These are phyloP conservation scores for Scaptodrosophila latifasciaeformis DNA, from an alignment of 2,888 invertebrate species.

Conservation along the genomic window DNA sequence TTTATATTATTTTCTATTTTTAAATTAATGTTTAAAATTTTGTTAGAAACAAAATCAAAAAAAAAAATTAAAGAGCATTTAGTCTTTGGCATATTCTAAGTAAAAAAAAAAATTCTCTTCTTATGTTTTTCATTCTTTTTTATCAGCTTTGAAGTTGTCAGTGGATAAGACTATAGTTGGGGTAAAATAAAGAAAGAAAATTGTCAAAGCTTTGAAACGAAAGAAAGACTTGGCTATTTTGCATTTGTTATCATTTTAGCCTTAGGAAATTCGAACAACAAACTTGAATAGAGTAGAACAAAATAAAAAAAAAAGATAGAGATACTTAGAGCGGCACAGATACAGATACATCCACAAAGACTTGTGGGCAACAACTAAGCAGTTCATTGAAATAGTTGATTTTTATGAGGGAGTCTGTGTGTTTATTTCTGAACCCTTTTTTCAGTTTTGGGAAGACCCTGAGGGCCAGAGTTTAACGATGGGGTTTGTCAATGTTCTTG, in stretches of 20 bases:
- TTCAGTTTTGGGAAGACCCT: too few relatives aligned
- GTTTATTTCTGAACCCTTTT: neutral
- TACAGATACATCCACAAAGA: neutral
- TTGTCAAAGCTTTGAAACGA: neutral
- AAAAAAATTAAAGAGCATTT: too few relatives aligned
- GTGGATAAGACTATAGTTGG: too few relatives aligned
- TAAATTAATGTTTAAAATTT: too few relatives aligned
- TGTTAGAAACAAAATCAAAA: too few relatives aligned
- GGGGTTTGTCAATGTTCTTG: neutral
- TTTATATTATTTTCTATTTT: too few relatives aligned
- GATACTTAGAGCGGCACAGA: neutral
- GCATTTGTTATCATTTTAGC: conserved; percentile 1
- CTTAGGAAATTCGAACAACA: neutral
- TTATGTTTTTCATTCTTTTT: too few relatives aligned
- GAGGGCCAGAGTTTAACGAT: neutral
- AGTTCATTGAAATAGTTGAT: neutral
- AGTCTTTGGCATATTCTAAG: too few relatives aligned
- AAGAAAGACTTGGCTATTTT: neutral
- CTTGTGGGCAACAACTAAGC: neutral
- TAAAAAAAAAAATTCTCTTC: too few relatives aligned
- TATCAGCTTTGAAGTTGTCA: neutral
- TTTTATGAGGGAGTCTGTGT: neutral
- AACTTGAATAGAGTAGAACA: neutral
- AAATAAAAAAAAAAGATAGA: too few relatives aligned
- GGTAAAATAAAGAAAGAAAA: too few relatives aligned